Evolutionary conservation across 2,797 vertebrate genomes (phyloP).

Genomic region (Rhodeus uyekii): DNA sequence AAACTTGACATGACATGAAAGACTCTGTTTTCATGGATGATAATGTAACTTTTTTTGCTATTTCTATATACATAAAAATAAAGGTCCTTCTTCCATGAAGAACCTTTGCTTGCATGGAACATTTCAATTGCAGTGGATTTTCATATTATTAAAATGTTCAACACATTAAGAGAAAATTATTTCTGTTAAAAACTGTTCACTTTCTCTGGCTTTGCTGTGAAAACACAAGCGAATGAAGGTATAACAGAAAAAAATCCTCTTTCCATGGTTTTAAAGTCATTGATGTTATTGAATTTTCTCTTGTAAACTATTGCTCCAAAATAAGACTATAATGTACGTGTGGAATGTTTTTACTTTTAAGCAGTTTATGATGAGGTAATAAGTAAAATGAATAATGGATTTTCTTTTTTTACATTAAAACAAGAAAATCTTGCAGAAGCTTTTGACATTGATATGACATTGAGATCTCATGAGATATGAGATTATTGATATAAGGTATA

Average conservation of each 20-base stretch:
- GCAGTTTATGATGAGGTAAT: background rate
- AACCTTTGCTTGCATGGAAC: background rate
- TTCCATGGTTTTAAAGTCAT: background rate
- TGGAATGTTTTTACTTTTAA: background rate
- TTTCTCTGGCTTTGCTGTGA: background rate
- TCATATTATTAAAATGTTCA: background rate
- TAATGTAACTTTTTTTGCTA: background rate
- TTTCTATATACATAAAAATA: background rate
- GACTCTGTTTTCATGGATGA: background rate
- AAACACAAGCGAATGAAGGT: background rate
- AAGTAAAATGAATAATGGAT: background rate
- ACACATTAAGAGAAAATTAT: background rate
- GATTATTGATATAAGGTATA: too few relatives aligned
- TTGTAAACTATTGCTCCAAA: background rate
- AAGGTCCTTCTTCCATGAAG: background rate
- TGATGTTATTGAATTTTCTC: background rate
- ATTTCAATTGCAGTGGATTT: background rate
- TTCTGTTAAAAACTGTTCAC: background rate
- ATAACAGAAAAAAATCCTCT: background rate
- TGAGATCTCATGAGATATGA: too few relatives aligned
- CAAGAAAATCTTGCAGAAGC: background rate
- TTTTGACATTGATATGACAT: too few relatives aligned
- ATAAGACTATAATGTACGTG: background rate
- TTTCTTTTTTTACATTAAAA: too few relatives aligned
- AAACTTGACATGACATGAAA: background rate